Evolutionary conservation across 2,797 vertebrate species (phyloP), one percentile per base, ranked within the genome.

Genomic region (Sphenodon punctatus): DNA sequence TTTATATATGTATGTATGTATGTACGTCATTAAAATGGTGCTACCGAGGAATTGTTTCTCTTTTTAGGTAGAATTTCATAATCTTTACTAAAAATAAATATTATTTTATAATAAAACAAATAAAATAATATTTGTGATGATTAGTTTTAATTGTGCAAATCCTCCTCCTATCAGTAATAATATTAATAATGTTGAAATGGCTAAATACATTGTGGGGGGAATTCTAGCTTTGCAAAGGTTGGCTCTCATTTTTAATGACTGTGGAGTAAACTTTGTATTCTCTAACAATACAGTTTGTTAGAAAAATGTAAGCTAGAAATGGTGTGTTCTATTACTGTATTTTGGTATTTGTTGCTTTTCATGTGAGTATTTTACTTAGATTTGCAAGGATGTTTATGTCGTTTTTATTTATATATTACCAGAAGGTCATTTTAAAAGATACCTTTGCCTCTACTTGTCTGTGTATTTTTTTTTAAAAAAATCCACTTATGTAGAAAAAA

Each of bases 401-500:
- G 17, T 16, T 46, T 74, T 49, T 59, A 74, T 76, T 84, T 84
- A 79, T 87, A 65, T 87, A 70, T 76, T 48, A 49, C 23, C 41
- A 45, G 56, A 85, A 78, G 36, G 45, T 74, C 1, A 70, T 86
- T 89, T 82, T n/a, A 81, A 81, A 87, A 87, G 17, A 71, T 49
- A 39, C 13, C 67, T 45, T 65, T 87, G 34, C 45, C 86, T 75
- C 19, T 88, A 22, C 60, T 89, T 91, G 76, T 82, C 66, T 9
- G 11, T 15, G 51, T 80, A 92, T 88, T 17, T 80, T n/a, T n/a
- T n/a, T n/a, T n/a, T n/a, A n/a, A n/a, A n/a, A n/a, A n/a, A n/a
- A 80, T 85, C 56, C 82, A 78, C 64, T 76, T 89, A 82, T 72
- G 49, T 75, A 80, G 69, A 41, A 81, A 88, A 91, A 92, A 68